Percentiles rank a stretch among this genome's conserved stretches.
Conservation (phyloP, 2,797 vertebrate species). For the Chrosomus eos region DNA sequence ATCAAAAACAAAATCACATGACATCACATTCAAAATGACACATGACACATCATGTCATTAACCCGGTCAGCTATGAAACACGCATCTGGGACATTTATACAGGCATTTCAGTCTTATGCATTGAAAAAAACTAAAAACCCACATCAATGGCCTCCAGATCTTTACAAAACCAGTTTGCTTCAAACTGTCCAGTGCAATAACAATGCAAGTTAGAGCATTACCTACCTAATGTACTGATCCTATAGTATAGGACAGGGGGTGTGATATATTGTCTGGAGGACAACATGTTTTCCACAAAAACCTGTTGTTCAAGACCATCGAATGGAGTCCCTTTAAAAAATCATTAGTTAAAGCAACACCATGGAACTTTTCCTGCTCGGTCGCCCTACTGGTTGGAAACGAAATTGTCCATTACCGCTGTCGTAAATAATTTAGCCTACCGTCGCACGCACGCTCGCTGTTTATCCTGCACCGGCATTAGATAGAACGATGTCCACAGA, state of each 20-base stretch:
- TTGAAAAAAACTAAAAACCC: conserved; percentile 22
- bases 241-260: not conserved
- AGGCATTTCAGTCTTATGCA: conserved; percentile 4
- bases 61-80: not conserved
- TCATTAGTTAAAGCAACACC: no score
- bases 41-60: no score
- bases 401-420: no score
- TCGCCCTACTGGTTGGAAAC: no score
- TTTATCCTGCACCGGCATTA: no score
- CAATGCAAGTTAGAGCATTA: not conserved
- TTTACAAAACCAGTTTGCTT: conserved; percentile 2
- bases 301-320: not conserved
- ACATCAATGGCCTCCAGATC: conserved; percentile 14
- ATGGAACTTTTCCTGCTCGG: no score
- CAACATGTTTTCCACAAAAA: not conserved
- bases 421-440: no score
- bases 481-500: no score
- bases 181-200: not conserved
- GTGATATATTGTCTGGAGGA: not conserved
- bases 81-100: conserved; percentile 16
- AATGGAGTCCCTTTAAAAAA: not conserved
- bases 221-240: not conserved
- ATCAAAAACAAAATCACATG: no score
- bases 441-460: no score
- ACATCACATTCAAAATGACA: no score